Evolutionary conservation across 2,888 invertebrate genomes (phyloP).

Genomic region (Sinelater perroti): DNA sequence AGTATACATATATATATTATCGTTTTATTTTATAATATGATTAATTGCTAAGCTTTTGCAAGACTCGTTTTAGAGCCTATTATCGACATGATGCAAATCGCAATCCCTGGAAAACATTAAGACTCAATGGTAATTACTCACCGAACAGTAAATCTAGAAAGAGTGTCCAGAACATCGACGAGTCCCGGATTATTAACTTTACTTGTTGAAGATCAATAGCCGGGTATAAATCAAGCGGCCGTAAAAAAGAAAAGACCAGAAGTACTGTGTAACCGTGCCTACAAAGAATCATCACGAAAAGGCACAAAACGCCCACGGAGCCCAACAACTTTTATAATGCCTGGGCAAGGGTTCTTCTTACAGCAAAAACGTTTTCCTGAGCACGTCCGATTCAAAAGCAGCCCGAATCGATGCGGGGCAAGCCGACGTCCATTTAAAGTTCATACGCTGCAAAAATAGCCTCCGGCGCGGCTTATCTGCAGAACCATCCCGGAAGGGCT

Average conservation of each 20-base stretch:
- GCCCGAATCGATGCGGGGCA: slow-evolving; percentile 4
- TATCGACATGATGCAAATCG: too few relatives aligned
- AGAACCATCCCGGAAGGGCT: slow-evolving; percentile 45
- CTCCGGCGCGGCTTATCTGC: slow-evolving; percentile 38
- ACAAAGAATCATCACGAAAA: slow-evolving; percentile 18
- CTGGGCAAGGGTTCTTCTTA: background rate
- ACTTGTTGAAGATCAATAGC: slow-evolving; percentile 15
- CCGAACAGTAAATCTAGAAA: background rate
- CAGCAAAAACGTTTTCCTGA: background rate
- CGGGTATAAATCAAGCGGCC: slow-evolving; percentile 22
- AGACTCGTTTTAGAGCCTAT: too few relatives aligned
- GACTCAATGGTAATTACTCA: slow-evolving; percentile 5
- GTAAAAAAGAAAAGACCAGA: slow-evolving; percentile 24
- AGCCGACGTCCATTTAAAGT: slow-evolving; percentile 26
- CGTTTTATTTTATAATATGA: too few relatives aligned
- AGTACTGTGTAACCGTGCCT: slow-evolving; percentile 8
- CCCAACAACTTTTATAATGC: slow-evolving; percentile 5
- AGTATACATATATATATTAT: too few relatives aligned
- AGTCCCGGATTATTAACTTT: slow-evolving; percentile 10
- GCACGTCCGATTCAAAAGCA: slow-evolving; percentile 1
- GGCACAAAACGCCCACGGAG: slow-evolving; percentile 18
- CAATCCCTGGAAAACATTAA: too few relatives aligned
- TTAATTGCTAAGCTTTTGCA: too few relatives aligned
- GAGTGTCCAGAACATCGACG: background rate
- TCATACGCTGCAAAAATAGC: slow-evolving; percentile 33